phyloP scores from a whole-genome alignment of 2,113 vertebrate genomes.

The Pholis gunnellus region DNA sequence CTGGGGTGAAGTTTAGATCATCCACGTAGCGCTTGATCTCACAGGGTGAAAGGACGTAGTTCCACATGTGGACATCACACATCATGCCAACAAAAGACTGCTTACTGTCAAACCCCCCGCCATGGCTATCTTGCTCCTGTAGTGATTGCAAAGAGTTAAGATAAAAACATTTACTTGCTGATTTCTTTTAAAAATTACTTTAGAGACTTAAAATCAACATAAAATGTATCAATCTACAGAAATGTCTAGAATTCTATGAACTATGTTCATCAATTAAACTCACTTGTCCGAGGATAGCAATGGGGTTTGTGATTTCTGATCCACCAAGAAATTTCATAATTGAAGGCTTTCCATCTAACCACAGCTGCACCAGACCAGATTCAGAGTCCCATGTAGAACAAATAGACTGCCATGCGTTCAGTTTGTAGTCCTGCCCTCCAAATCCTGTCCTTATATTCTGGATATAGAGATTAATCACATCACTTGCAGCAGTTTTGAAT shows the following conservation, averaged over 20 bases:
- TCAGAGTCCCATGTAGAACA: constrained; percentile 61
- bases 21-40: constrained; percentile 56
- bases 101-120: constrained; percentile 38
- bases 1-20: constrained; percentile 53
- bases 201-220: not conserved
- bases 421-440: not conserved
- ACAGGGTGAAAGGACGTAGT: constrained; percentile 63
- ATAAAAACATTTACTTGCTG: not conserved
- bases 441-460: accelerated
- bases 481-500: not conserved
- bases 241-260: not conserved
- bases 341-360: constrained; percentile 43
- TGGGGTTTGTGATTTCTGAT: not conserved
- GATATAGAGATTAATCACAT: accelerated
- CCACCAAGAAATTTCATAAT: not conserved
- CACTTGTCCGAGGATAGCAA: constrained; percentile 26
- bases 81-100: constrained; percentile 75
- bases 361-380: constrained; percentile 58
- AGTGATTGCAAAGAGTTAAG: not conserved
- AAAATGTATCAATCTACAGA: not conserved
- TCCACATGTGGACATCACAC: constrained; percentile 76
- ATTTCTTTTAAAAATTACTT: not conserved
- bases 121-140: constrained; percentile 65
- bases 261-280: not conserved
- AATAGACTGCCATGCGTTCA: constrained; percentile 62